A percentile compares a stretch with the other conserved stretches of the same genome.
These are phyloP conservation scores for Capitulum mitella DNA, from an alignment of 2,888 invertebrate genomes.

Conservation along the genomic window DNA sequence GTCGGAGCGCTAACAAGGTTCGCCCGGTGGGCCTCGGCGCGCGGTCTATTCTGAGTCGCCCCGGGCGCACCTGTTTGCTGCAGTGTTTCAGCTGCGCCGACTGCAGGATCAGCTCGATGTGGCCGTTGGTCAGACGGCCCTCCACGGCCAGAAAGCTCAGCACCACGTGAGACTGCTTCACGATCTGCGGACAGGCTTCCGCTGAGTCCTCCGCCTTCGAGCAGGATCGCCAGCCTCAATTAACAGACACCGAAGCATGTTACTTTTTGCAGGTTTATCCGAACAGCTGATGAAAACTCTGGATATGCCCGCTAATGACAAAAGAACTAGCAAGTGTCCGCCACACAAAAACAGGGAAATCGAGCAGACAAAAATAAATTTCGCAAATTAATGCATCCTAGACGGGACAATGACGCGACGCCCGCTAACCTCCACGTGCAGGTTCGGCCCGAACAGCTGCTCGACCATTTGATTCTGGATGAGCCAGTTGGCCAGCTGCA, in stretches of 20 bases:
- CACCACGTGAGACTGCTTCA: constrained; percentile 90
- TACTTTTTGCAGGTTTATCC: no score
- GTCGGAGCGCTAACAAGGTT: no score
- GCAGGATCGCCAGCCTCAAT: no score
- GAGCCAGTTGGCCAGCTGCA: constrained; percentile 79
- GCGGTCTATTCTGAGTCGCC: no score
- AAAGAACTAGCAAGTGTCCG: no score
- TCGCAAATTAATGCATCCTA: background rate
- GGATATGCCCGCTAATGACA: no score
- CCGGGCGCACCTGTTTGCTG: constrained; percentile 68
- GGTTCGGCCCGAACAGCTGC: constrained; percentile 92
- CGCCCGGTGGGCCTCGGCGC: no score
- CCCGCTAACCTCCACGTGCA: constrained; percentile 75
- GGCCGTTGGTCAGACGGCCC: constrained; percentile 78
- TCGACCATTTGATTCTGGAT: constrained; percentile 82
- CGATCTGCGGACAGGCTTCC: no score
- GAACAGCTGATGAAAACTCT: no score
- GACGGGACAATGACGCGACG: background rate
- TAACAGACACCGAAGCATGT: no score
- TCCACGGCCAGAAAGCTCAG: constrained; percentile 88
- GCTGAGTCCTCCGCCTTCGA: no score
- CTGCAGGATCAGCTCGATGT: constrained; percentile 88
- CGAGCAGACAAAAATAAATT: constrained; percentile 18
- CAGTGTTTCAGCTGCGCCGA: constrained; percentile 92
- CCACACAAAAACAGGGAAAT: constrained; percentile 29